A percentile compares a stretch with the other conserved stretches of the same genome.
Evolutionary conservation across 2,888 invertebrate genomes (phyloP).

Genomic region (Melanostoma mellinum): DNA sequence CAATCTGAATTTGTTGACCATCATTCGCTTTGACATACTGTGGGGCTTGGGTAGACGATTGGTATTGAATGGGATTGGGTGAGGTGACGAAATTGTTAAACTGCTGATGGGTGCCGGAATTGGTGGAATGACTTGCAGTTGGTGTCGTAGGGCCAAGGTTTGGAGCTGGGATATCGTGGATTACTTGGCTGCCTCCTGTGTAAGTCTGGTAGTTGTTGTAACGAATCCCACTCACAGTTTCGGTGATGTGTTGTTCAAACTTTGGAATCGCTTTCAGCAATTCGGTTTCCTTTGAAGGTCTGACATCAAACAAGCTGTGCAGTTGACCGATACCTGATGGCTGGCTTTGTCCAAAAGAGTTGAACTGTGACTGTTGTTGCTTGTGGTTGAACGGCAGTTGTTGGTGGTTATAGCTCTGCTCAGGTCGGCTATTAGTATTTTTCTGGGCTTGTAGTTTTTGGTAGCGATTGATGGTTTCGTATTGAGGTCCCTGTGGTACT

Average conservation of each 20-base stretch:
- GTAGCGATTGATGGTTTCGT: conserved; percentile 73
- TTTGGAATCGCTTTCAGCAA: conserved; percentile 90
- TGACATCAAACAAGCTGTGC: conserved; percentile 77
- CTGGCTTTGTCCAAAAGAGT: conserved; percentile 53
- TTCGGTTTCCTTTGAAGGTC: conserved; percentile 86
- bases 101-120: conserved; percentile 74
- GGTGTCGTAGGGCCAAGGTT: conserved; percentile 77
- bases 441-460: conserved; percentile 73
- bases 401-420: conserved; percentile 49
- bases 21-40: conserved; percentile 79
- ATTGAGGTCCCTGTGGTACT: conserved; percentile 68
- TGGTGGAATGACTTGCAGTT: conserved; percentile 58
- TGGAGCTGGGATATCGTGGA: conserved; percentile 81
- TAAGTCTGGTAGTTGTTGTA: conserved; percentile 75
- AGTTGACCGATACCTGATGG: conserved; percentile 81
- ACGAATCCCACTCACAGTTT: conserved; percentile 79
- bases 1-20: conserved; percentile 81
- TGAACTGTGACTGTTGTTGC: conserved; percentile 48
- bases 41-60: conserved; percentile 75
- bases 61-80: conserved; percentile 66
- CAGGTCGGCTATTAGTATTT: conserved; percentile 25
- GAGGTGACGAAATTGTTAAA: conserved; percentile 77
- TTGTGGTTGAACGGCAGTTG: conserved; percentile 58
- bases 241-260: conserved; percentile 89
- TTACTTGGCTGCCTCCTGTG: conserved; percentile 77